Percentiles rank a stretch among this genome's conserved stretches.
Conservation (phyloP, 1,140 invertebrate genomes). For the Drosophila subobscura region DNA sequence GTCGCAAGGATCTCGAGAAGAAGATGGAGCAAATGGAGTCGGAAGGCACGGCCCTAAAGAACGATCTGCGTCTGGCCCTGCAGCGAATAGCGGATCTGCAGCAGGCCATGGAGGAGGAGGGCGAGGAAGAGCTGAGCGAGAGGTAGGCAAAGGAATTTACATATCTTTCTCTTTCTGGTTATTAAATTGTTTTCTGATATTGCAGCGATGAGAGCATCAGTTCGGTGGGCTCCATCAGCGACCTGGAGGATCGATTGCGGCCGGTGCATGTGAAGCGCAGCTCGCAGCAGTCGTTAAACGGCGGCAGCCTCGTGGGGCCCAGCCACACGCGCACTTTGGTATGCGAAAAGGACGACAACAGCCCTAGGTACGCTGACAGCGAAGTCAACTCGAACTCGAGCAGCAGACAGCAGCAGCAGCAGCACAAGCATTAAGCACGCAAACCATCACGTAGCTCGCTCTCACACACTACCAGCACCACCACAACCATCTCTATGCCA, state of each 20-base stretch:
- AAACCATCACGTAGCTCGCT: constrained; percentile 52
- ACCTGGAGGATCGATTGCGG: constrained; percentile 76
- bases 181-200: not conserved
- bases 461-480: constrained; percentile 36
- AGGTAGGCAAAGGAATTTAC: constrained; percentile 83
- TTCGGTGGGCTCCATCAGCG: constrained; percentile 77
- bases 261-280: constrained; percentile 74
- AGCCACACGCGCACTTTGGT: constrained; percentile 75
- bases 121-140: constrained; percentile 87
- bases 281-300: constrained; percentile 69
- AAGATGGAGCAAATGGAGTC: constrained; percentile 87
- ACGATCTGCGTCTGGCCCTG: constrained; percentile 91
- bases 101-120: constrained; percentile 92
- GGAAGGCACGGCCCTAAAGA: constrained; percentile 86
- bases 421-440: constrained; percentile 74
- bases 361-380: constrained; percentile 81
- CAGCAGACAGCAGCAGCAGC: constrained; percentile 42
- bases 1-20: constrained; percentile 89
- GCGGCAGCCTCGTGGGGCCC: constrained; percentile 26
- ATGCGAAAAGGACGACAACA: constrained; percentile 81
- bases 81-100: constrained; percentile 94
- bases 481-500: constrained; percentile 9
- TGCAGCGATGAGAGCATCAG: constrained; percentile 76
- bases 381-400: constrained; percentile 71
- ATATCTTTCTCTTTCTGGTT: not conserved